Percentiles rank a stretch among this genome's conserved stretches.
Evolutionary conservation across 2,113 vertebrate species (phyloP).

Genomic region (Indri indri): DNA sequence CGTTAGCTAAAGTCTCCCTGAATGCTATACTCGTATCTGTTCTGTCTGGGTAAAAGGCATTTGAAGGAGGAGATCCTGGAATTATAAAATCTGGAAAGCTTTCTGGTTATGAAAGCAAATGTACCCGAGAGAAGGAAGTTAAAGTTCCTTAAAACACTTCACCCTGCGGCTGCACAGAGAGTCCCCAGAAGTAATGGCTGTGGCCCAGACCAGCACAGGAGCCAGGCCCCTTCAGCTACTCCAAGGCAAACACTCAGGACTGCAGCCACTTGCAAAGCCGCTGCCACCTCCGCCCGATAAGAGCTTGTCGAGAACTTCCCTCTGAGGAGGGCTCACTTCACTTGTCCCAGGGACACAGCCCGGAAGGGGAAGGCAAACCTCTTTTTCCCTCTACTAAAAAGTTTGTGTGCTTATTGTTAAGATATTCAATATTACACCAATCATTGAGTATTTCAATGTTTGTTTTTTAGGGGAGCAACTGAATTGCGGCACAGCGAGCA

Average conservation of each 20-base stretch:
- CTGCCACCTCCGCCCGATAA: background rate
- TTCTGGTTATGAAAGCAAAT: constrained; percentile 56
- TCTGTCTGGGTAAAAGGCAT: background rate
- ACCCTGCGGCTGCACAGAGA: background rate
- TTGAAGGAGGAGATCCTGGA: constrained; percentile 23
- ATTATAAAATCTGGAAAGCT: constrained; percentile 61
- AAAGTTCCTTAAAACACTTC: constrained; percentile 47
- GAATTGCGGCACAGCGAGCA: background rate
- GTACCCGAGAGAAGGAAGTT: constrained; percentile 48
- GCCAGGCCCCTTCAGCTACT: background rate
- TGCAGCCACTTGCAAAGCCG: background rate
- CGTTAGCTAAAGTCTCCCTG: background rate
- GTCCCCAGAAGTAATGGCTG: background rate
- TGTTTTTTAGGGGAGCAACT: background rate
- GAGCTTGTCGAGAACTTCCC: background rate
- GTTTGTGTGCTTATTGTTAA: constrained; percentile 56
- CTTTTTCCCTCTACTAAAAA: background rate
- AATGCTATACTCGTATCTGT: background rate
- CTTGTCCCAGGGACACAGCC: background rate
- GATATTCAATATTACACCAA: constrained; percentile 49
- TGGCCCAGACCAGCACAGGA: background rate
- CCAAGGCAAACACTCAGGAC: background rate
- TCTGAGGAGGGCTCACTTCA: background rate
- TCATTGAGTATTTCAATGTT: constrained; percentile 37
- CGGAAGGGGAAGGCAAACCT: background rate